Evolutionary conservation across 1,140 invertebrate species (phyloP), one percentile per base, ranked within the genome.

Genomic region (Panulirus ornatus): DNA sequence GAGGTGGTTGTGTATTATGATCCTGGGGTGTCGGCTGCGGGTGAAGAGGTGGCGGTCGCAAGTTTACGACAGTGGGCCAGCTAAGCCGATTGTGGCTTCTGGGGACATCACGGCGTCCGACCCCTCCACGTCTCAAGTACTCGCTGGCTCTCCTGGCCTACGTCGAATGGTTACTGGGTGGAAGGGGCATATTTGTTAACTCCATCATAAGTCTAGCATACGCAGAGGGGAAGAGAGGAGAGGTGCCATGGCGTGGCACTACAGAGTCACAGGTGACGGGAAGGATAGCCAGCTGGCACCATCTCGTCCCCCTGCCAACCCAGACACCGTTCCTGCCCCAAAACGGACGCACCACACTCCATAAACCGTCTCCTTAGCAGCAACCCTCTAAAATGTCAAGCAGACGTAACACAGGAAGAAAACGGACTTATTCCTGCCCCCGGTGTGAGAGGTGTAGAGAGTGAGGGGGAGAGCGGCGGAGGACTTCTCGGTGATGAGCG

Each of bases 11-110:
- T 22, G 58, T 6, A 27, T 47, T 14, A 63, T 71, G 78, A 89
- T 54, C 47, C 38, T 27, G 11, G 27, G 27, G 88, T 83, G 30
- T 36, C 19, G 51, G 70, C 42, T 44, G 47, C n/a, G 42, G 36
- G 78, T 51, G 79, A 89, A 76, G 79, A 81, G 75, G 42, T 38
- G 75, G n/a, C 66, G 85, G 58, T 88, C 36, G 54, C 19, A 66
- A 84, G 40, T 89, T 89, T 89, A 89, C 88, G 81, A 89, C 79
- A 58, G 78, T 51, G 88, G n/a, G 88, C 47, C 16, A 83, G 88
- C 76, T 89, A 89, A 89, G 88, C 88, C 88, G 88, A 89, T 89
- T 89, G 88, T 89, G 88, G 88, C 81, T 83, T 83, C 88, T 75
- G 81, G 71, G 66, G 14, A 85, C 66, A 42, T 84, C 70, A 70